Base-by-base conservation (phyloP, 2,113 vertebrate species). In the Xenopus borealis region DNA sequence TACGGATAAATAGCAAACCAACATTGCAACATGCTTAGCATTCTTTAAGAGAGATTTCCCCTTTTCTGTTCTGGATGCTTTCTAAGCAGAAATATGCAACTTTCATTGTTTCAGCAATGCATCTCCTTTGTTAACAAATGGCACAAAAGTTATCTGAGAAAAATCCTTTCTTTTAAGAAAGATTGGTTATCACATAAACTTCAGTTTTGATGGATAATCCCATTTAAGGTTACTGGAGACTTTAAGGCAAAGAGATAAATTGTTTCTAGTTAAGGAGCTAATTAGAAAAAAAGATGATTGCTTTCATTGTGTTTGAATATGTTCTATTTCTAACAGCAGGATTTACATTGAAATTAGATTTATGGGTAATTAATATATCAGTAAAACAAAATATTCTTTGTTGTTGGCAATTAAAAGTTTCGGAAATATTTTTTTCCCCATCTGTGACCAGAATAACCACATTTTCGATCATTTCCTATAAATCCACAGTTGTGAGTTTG, bases 321-420 rank as follows among this genome's bases (percentile, higher is more conserved):
- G 59, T 70, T 77, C 74, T 40, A 64, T 33, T 64, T 52, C 66
- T 63, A 77, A 77, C 74, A 77, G 74, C 74, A 70, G 74, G 74
- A 77, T 77, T 77, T 77, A 77, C 74, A 77, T 69, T 77, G 74
- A 77, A 76, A 77, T 77, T 61, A 64, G 74, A 77, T 77, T 77
- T 77, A 77, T 77, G 67, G 69, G 67, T 77, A 77, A 77, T 77
- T 77, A 77, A 77, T 77, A 77, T 77, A 77, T 77, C 74, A 77
- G 74, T 70, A 70, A 70, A 76, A 76, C 74, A 76, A 69, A 76
- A 76, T 76, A 76, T 76, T 76, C 58, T 76, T 55, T 76, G 40
- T 59, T 62, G 45, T 44, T 64, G 47, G 66, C 74, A 76, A 76
- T 76, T 76, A 76, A 76, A 76, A 76, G 66, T 76, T 76, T 69